A percentile compares a stretch with the other conserved stretches of the same genome.
Evolutionary conservation across 2,113 vertebrate genomes (phyloP).

Genomic region (Paratilapia polleni): DNA sequence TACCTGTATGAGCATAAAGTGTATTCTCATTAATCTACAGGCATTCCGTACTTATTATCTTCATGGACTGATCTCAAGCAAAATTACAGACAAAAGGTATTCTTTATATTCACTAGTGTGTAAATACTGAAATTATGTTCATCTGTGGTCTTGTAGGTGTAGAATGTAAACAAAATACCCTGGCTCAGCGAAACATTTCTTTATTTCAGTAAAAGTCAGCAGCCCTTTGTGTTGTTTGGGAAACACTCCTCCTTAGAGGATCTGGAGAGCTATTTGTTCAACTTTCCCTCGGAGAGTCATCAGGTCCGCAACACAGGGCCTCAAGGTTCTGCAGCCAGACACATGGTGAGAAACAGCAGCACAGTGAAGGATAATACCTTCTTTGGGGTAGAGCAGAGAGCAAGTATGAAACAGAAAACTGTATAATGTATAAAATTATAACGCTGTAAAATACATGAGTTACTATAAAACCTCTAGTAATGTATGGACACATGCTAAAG

Average conservation of each 20-base stretch:
- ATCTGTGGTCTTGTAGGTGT: neutral
- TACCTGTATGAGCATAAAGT: neutral
- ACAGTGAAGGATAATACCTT: neutral
- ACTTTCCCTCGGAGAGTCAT: slow-evolving; percentile 94
- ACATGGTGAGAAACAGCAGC: slow-evolving; percentile 86
- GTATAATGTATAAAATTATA: neutral
- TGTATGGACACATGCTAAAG: neutral
- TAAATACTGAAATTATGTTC: neutral
- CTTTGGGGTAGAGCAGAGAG: neutral
- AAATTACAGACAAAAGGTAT: slow-evolving; percentile 94
- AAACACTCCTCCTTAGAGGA: slow-evolving; percentile 89
- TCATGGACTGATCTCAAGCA: slow-evolving; percentile 95
- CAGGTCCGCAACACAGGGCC: slow-evolving; percentile 91
- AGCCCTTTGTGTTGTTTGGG: slow-evolving; percentile 93
- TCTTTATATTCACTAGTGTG: neutral
- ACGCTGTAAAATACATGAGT: neutral
- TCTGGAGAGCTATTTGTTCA: slow-evolving; percentile 89
- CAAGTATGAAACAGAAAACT: neutral
- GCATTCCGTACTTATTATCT: slow-evolving; percentile 94
- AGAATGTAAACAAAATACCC: neutral
- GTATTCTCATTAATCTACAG: slow-evolving; percentile 72
- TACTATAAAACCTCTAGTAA: neutral
- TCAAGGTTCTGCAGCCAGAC: slow-evolving; percentile 85
- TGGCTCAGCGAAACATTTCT: neutral
- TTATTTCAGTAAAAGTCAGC: slow-evolving; percentile 83